These are phyloP conservation scores for Ceratosolen solmsi DNA, from an alignment of 1,140 invertebrate species.

Conservation along the genomic window DNA sequence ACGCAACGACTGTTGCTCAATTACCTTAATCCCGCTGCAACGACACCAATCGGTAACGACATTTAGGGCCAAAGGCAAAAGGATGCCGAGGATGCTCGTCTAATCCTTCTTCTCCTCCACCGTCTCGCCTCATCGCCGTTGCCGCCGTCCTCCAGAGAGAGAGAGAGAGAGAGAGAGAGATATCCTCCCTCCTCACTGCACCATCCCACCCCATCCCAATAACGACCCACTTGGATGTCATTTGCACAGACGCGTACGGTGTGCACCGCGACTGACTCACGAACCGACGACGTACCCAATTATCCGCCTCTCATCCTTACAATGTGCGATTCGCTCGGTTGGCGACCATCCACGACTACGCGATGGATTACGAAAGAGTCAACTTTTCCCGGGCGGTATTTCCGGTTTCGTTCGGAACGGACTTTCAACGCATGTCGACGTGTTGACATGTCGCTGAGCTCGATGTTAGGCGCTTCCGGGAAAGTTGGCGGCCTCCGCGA, in stretches of 20 bases:
- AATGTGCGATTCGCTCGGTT: background rate
- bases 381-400: background rate
- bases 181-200: too few relatives aligned
- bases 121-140: background rate
- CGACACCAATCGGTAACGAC: too few relatives aligned
- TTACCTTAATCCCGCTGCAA: too few relatives aligned
- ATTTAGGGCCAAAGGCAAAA: too few relatives aligned
- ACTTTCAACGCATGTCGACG: background rate
- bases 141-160: background rate
- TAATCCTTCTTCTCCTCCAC: too few relatives aligned
- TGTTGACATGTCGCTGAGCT: too few relatives aligned
- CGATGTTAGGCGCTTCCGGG: too few relatives aligned
- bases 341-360: background rate
- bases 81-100: too few relatives aligned
- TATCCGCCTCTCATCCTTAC: background rate
- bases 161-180: too few relatives aligned
- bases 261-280: conserved; percentile 53
- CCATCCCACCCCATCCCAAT: conserved; percentile 60
- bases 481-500: too few relatives aligned
- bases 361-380: too few relatives aligned
- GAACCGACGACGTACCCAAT: background rate
- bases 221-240: conserved; percentile 67
- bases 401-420: background rate
- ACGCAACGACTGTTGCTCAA: background rate
- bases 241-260: conserved; percentile 64